Base-by-base conservation (phyloP, 2,113 vertebrate species). In the Lepisosteus oculatus region DNA sequence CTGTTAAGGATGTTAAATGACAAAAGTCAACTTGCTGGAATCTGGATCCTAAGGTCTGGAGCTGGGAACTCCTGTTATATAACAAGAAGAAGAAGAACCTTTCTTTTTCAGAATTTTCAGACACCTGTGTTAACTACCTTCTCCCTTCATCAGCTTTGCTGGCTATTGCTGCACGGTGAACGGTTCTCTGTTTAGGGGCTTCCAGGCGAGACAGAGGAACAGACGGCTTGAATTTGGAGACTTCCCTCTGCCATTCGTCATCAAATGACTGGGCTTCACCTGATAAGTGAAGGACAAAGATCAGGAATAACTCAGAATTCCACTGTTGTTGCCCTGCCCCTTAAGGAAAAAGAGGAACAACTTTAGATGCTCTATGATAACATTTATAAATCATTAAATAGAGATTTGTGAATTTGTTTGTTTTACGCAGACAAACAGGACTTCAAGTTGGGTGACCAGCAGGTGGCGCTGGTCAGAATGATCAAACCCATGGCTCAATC, bases 211-310 rank as follows among this genome's bases (percentile, higher is more conserved):
- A 65, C 71, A 80, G 76, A 12, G 74, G 77, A 71, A 75, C 82
- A 11, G 78, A 78, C 0, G 90, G 79, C 47, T 77, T 88, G 83
- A 93, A 95, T 73, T 82, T 92, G 65, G 90, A 89, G 72, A 97
- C 66, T 82, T 95, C 85, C 11, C 81, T 86, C 81, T 96, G 92
- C 96, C 96, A 99, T 80, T 98, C 95, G 4, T 94, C 71, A 71
- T 97, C 90, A 78, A 99, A 99, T 29, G 86, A 84, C 69, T 86
- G 84, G 3, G 94, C 96, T 77, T 99, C 96, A 73, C 84, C 97
- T 99, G 84, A 1, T 71, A 70, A 29, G 79, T 29, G 72, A 71
- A 70, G 67, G 68, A 56, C 11, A 54, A 59, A 51, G 55, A 74
- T 42, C 61, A 73, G 61, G 29, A 29, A 29, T 29, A 63, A 69